Base-by-base conservation (phyloP, 2,797 vertebrate species). In the Mormyrops attenuatus region DNA sequence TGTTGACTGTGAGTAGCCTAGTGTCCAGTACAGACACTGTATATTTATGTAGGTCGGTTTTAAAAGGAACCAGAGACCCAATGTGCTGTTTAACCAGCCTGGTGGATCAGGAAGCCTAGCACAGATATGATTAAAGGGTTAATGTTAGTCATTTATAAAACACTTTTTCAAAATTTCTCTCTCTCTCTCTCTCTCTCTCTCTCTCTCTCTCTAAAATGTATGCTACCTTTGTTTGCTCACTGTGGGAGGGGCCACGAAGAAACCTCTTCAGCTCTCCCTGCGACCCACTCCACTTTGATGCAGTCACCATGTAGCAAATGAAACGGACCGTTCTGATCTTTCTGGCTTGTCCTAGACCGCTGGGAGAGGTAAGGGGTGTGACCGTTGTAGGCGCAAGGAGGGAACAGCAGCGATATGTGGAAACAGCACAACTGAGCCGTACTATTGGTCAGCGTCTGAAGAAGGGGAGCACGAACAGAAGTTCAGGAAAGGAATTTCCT, bases 101-200 rank as follows among this genome's bases (percentile, higher is more conserved):
- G 41, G 5, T 38, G 13, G 66, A 17, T 38, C 66, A 73, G 77
- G 20, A 82, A 87, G 5, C 5, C 88, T n/a, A 38, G 13, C 69
- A 89, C 89, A 90, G 89, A 87, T 47, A 89, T 57, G 2, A 73
- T 90, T 91, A 55, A 88, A 85, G 30, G 47, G 69, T 92, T 90
- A 38, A 63, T 73, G 63, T 66, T 88, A 73, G 9, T 22, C 30
- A 15, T 63, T 88, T 41, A 38, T 9, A 88, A 57, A 69, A 20
- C 26, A 73, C 15, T 15, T 53, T 30, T 50, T 15, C 41, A 44
- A 30, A 38, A 6, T 84, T 38, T 44, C 6, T 38, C 49, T 84
- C 2, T 87, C 57, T 47, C 44, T 84, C 73, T 30, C 60, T 41
- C 41, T 49, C 38, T 73, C 52, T 91, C 47, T 53, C 85, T 84